phyloP scores from a whole-genome alignment of 2,888 invertebrate genomes.

The Priocnemis perturbator region DNA sequence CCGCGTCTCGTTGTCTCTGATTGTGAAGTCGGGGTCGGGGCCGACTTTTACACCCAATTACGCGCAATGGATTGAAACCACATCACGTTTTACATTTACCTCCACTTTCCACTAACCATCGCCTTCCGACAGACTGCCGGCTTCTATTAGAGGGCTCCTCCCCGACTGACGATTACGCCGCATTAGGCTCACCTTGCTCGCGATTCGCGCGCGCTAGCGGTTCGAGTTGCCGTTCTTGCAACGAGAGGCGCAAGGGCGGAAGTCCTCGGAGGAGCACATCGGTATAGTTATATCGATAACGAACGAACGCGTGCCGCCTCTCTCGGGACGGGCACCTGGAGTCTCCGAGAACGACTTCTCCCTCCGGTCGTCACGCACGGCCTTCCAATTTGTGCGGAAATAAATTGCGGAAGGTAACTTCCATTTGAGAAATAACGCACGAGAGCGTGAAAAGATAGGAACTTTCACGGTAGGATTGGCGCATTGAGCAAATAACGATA shows the following conservation, averaged over 20 bases:
- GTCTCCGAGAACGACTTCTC: no score
- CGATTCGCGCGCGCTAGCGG: slow-evolving; percentile 29
- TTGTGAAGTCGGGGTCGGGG: slow-evolving; percentile 10
- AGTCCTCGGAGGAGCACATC: background rate
- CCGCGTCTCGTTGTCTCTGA: slow-evolving; percentile 20
- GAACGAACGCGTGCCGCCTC: background rate
- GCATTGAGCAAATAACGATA: slow-evolving; percentile 35
- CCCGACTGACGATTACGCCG: slow-evolving; percentile 40
- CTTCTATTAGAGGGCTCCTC: slow-evolving; percentile 36
- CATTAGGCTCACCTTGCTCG: slow-evolving; percentile 38
- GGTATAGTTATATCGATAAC: background rate
- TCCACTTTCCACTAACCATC: slow-evolving; percentile 56
- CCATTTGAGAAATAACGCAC: slow-evolving; percentile 28
- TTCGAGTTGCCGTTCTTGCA: background rate
- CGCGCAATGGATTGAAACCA: slow-evolving; percentile 37
- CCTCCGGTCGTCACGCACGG: slow-evolving; percentile 39
- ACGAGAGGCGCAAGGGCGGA: no score
- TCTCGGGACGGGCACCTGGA: no score
- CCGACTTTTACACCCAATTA: slow-evolving; percentile 48
- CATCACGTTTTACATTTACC: slow-evolving; percentile 53
- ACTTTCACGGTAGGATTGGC: slow-evolving; percentile 43
- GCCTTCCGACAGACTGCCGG: slow-evolving; percentile 25
- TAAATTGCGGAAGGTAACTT: slow-evolving; percentile 26
- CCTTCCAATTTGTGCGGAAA: slow-evolving; percentile 30
- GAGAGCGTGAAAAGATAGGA: slow-evolving; percentile 27